Percentiles rank a stretch among this genome's conserved stretches.
These are phyloP conservation scores for Anhinga rufa DNA, from an alignment of 2,113 vertebrate genomes.

Conservation along the genomic window DNA sequence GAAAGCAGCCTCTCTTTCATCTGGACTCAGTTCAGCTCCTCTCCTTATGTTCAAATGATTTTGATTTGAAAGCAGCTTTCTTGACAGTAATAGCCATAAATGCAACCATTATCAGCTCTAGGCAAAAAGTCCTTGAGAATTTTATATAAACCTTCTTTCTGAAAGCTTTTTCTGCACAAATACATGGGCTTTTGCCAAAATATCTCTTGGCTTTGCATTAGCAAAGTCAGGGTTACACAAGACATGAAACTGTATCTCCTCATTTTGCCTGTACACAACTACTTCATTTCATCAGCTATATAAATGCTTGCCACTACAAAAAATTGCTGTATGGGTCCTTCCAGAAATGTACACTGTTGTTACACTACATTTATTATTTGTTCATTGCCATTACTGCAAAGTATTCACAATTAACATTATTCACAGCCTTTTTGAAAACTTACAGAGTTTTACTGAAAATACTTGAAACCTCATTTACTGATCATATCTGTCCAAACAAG, in stretches of 20 bases:
- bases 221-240: background rate
- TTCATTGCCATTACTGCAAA: background rate
- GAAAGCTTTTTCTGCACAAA: background rate
- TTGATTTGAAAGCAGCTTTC: background rate
- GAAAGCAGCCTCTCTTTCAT: background rate
- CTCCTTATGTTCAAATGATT: background rate
- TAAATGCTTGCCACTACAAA: background rate
- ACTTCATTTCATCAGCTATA: background rate
- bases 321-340: background rate
- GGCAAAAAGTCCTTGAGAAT: background rate
- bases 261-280: background rate
- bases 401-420: conserved; percentile 36
- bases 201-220: background rate
- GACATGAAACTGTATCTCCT: background rate
- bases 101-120: background rate
- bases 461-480: conserved; percentile 20
- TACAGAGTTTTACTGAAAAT: background rate
- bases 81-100: conserved; percentile 1
- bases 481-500: conserved; percentile 15
- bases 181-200: background rate
- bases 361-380: background rate
- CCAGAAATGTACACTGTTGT: background rate
- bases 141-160: background rate
- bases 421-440: background rate
- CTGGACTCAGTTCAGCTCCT: background rate